phyloP scores from a whole-genome alignment of 2,797 vertebrate species.

The Synaphobranchus kaupii region DNA sequence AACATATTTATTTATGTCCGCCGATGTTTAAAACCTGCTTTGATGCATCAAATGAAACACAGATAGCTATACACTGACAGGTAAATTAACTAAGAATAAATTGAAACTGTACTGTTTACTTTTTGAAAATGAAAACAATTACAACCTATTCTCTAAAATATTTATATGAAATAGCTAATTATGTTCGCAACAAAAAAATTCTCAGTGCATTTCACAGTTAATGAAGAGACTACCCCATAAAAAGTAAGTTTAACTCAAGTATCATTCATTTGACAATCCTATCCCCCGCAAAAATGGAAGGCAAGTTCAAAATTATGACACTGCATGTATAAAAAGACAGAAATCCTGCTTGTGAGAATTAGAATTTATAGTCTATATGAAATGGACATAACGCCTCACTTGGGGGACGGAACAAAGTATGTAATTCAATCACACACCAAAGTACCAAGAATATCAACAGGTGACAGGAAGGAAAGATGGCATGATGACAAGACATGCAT shows the following conservation, averaged over 20 bases:
- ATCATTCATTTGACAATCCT: background rate
- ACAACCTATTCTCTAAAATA: background rate
- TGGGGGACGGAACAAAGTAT: background rate
- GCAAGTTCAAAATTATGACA: background rate
- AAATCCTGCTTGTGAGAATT: background rate
- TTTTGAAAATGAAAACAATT: background rate
- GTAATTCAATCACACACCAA: background rate
- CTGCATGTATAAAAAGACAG: background rate
- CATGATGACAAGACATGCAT: background rate
- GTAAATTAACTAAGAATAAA: background rate
- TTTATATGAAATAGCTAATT: background rate
- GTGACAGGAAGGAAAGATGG: background rate
- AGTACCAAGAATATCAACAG: background rate
- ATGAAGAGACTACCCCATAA: background rate
- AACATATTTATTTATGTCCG: background rate
- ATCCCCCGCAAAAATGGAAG: background rate
- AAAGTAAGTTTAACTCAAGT: background rate
- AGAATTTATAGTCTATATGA: background rate
- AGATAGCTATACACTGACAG: background rate
- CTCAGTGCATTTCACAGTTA: background rate
- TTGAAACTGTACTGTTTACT: background rate
- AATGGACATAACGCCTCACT: background rate
- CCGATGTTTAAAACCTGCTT: background rate
- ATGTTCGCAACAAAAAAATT: background rate
- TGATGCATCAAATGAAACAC: background rate